These are phyloP conservation scores for Dipodomys stephensi DNA, from an alignment of 2,113 vertebrate species.

Conservation along the genomic window DNA sequence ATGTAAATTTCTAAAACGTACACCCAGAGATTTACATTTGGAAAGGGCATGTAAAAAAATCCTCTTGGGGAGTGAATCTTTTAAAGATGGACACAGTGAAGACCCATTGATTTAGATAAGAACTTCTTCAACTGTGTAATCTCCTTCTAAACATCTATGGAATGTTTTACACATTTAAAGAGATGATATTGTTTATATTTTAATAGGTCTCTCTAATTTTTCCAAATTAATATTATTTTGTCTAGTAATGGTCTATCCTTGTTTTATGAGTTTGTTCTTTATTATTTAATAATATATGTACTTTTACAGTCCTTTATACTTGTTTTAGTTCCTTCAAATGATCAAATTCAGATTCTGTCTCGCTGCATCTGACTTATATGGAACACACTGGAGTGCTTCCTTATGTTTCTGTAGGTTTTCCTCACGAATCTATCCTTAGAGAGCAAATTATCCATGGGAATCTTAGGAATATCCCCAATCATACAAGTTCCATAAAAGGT, in stretches of 20 bases:
- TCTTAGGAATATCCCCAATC: too few relatives aligned
- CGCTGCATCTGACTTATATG: neutral
- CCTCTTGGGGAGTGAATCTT: neutral
- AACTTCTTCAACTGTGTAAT: neutral
- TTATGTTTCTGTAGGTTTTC: neutral
- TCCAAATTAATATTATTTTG: neutral
- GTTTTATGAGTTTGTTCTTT: neutral
- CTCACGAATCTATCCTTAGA: neutral
- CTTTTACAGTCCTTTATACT: neutral
- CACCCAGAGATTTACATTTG: neutral
- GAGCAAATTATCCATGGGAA: neutral
- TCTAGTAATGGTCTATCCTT: neutral
- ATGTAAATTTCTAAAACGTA: constrained; percentile 20
- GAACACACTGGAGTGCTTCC: neutral
- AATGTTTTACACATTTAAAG: neutral
- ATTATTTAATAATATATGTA: neutral
- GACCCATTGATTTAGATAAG: neutral
- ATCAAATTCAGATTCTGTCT: neutral
- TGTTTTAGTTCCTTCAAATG: neutral
- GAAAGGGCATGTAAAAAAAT: neutral
- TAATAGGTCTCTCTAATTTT: neutral
- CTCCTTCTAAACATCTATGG: neutral
- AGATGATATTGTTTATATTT: neutral
- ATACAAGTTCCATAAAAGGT: too few relatives aligned
- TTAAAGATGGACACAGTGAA: neutral